phyloP scores from a whole-genome alignment of 2,113 vertebrate genomes.

The Muntiacus reevesi region DNA sequence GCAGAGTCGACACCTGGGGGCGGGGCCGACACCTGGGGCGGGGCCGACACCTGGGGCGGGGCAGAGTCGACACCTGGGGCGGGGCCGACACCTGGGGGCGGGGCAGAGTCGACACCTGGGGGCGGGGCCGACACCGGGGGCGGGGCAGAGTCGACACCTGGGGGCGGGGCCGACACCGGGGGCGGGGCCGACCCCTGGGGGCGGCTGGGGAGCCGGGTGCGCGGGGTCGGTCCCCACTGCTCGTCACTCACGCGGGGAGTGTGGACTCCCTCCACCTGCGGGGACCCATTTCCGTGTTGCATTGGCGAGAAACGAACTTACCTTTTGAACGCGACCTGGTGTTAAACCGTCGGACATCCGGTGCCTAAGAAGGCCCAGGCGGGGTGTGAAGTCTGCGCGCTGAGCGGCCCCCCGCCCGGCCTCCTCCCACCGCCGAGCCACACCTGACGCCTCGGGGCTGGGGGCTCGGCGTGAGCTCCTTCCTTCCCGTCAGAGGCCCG shows the following conservation, averaged over 20 bases:
- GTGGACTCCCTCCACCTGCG: background rate
- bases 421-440: background rate
- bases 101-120: too few relatives aligned
- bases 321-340: background rate
- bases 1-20: too few relatives aligned
- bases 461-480: background rate
- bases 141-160: too few relatives aligned
- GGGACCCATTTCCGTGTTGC: background rate
- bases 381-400: background rate
- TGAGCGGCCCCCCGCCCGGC: background rate
- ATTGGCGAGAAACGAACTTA: background rate
- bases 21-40: too few relatives aligned
- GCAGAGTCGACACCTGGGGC: too few relatives aligned
- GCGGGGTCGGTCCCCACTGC: background rate
- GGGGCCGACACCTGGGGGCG: too few relatives aligned
- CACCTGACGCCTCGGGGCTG: background rate
- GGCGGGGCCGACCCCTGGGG: too few relatives aligned
- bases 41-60: too few relatives aligned
- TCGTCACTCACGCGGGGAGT: background rate
- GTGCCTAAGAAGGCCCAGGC: background rate
- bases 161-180: too few relatives aligned
- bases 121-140: too few relatives aligned
- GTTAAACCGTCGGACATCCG: background rate
- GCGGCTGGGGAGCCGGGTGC: background rate
- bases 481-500: background rate